phyloP scores from a whole-genome alignment of 2,113 vertebrate species.

The Amazona guildingii region DNA sequence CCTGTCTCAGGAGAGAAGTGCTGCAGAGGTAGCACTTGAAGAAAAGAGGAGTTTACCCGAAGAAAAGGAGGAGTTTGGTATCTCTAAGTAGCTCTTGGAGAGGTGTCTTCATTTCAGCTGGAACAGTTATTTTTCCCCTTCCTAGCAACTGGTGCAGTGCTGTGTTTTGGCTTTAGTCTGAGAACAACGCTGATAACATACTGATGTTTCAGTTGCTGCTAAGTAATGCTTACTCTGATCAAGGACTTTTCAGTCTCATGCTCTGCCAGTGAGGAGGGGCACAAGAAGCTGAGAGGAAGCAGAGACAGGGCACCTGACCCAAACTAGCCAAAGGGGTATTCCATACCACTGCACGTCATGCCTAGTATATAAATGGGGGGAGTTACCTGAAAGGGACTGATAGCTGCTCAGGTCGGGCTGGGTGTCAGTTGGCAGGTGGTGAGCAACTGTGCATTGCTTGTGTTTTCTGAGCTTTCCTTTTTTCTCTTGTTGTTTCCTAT shows the following conservation, averaged over 20 bases:
- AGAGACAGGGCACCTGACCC: neutral
- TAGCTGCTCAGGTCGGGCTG: neutral
- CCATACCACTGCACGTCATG: neutral
- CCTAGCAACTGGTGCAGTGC: neutral
- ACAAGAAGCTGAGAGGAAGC: neutral
- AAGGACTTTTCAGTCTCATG: neutral
- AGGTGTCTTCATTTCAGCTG: neutral
- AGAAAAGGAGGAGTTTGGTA: neutral
- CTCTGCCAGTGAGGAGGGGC: neutral
- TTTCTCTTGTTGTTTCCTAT: neutral
- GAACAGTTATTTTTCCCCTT: neutral
- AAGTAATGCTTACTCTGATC: neutral
- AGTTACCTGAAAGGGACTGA: neutral
- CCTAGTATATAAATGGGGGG: neutral
- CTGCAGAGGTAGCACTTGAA: neutral
- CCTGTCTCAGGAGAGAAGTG: neutral
- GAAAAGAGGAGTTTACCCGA: neutral
- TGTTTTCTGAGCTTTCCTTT: neutral
- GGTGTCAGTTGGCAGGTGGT: neutral
- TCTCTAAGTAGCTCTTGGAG: neutral
- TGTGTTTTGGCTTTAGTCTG: neutral
- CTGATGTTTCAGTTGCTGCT: neutral
- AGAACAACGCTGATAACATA: neutral
- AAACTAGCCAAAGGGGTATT: neutral
- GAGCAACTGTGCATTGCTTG: neutral